Evolutionary conservation across 2,888 invertebrate species (phyloP).

Genomic region (Scaptomyza flava): DNA sequence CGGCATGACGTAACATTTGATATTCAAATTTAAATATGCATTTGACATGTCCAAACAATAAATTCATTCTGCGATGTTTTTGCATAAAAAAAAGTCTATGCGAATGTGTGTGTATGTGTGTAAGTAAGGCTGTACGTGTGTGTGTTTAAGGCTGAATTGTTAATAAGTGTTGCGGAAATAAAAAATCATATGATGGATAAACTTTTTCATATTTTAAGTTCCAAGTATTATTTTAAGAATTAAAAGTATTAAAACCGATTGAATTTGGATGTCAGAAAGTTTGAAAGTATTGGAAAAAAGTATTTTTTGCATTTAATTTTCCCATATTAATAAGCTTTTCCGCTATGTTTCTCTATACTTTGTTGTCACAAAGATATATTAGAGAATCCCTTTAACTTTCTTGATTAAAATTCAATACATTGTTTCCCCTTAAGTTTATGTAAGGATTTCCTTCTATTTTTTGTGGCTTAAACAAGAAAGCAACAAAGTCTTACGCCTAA

Average conservation of each 20-base stretch:
- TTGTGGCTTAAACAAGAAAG: neutral
- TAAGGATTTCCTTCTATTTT: neutral
- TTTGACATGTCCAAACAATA: constrained; percentile 53
- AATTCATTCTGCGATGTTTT: constrained; percentile 6
- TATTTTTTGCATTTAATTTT: too few species aligned
- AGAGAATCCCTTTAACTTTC: too few species aligned
- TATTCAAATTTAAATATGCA: constrained; percentile 58
- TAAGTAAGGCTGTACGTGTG: neutral
- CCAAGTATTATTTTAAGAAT: too few species aligned
- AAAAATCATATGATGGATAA: too few species aligned
- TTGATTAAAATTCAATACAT: too few species aligned
- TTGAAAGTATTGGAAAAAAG: too few species aligned
- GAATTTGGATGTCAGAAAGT: too few species aligned
- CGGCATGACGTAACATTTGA: constrained; percentile 33
- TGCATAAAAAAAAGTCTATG: neutral
- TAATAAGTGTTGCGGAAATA: neutral
- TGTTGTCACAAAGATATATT: too few species aligned
- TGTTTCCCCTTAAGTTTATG: too few species aligned
- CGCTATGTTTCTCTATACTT: too few species aligned
- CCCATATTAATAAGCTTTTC: too few species aligned
- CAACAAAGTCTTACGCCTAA: constrained; percentile 6
- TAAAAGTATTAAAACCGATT: too few species aligned
- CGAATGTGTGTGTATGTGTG: neutral
- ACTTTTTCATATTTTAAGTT: neutral
- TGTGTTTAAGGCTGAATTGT: neutral